Evolutionary conservation across 1,140 invertebrate species (phyloP), one percentile per base, ranked within the genome.

Genomic region (Neodiprion virginianus): DNA sequence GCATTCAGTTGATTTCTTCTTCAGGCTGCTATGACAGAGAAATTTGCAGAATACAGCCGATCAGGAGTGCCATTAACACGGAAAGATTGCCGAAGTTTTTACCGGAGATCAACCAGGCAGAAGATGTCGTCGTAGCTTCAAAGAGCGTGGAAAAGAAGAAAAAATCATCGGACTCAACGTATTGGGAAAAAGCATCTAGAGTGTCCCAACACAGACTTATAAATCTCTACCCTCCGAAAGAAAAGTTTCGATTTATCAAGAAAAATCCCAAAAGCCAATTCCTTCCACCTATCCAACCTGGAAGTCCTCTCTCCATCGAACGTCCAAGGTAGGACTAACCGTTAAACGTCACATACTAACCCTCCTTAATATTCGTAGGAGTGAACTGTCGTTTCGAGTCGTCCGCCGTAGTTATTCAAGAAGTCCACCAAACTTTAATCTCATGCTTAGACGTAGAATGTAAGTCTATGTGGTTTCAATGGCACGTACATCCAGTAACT

Each of bases 381-480:
- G 76, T 76, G 78, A 79, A 74, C 76, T 75, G 74, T 72, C 80
- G 72, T 80, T 77, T 76, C 85, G 81, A 74, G 81, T 80, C 11
- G 76, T 80, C 48, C 85, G 84, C 84, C 85, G 79, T 77, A 85
- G 81, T 84, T 86, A 86, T 72, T 78, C 84, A 50, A 83, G 84
- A 75, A 80, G 83, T 77, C 81, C 80, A 81, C 86, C 86, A 72
- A 85, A 86, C 78, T 87, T 87, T 86, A 85, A 84, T 84, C 82
- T 85, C 78, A 81, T 87, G 75, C 85, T 87, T 80, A 86, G 80
- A 74, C 78, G 82, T 84, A 86, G 86, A 86, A 86, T 81, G 86
- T 87, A 86, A 87, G 86, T 87, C 53, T 61, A 61, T 61, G 53
- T 61, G n/a, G 53, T 61, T 61, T 61, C n/a, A 40, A 40, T 40